phyloP scores from a whole-genome alignment of 2,113 vertebrate species.

The Callorhinus ursinus region DNA sequence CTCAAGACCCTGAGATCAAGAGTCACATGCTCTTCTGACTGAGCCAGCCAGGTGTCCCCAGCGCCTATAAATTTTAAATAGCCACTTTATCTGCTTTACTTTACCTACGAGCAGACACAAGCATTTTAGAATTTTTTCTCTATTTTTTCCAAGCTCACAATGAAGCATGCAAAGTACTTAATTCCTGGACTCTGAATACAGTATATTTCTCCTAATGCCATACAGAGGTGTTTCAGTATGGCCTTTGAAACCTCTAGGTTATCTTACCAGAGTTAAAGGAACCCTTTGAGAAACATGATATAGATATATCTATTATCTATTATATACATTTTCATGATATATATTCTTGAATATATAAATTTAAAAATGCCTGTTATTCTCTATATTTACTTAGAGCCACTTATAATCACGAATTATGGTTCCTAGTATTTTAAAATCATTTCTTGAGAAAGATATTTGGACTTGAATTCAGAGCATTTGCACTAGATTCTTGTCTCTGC shows the following conservation, averaged over 20 bases:
- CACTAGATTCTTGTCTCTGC: background rate
- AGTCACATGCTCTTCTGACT: background rate
- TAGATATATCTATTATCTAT: background rate
- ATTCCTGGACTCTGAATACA: background rate
- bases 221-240: background rate
- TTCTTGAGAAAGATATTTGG: conserved; percentile 13
- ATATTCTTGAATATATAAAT: background rate
- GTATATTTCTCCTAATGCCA: background rate
- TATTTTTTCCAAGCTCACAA: conserved; percentile 30
- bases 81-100: background rate
- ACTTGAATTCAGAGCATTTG: background rate
- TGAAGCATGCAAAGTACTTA: background rate
- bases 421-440: conserved; percentile 1
- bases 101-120: background rate
- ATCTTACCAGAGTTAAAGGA: background rate
- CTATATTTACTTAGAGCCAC: background rate
- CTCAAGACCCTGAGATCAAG: background rate
- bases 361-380: background rate
- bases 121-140: background rate
- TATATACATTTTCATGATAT: background rate
- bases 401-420: background rate
- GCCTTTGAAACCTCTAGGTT: background rate
- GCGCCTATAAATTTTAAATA: conserved; percentile 14
- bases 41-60: background rate
- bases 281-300: background rate